These are phyloP conservation scores for Apotomis capreana DNA, from an alignment of 2,888 invertebrate genomes.

Conservation along the genomic window DNA sequence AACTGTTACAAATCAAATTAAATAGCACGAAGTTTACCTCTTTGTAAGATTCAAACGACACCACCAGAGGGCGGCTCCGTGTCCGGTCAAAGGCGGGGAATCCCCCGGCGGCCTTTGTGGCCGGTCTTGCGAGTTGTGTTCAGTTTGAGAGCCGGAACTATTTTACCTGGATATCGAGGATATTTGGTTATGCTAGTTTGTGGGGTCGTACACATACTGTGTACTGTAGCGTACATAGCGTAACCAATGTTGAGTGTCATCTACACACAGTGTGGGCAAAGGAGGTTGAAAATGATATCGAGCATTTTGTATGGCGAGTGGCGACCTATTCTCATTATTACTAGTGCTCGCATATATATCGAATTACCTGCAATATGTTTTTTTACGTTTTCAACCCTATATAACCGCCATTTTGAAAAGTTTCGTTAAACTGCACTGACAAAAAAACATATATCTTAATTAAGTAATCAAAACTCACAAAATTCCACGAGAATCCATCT, in stretches of 20 bases:
- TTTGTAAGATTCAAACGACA: slow-evolving; percentile 34
- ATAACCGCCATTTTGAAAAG: too few species aligned
- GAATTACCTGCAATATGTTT: too few species aligned
- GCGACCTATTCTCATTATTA: too few species aligned
- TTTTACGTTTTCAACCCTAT: too few species aligned
- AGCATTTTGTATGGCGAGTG: too few species aligned
- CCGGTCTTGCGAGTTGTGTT: slow-evolving; percentile 25
- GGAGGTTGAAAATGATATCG: too few species aligned
- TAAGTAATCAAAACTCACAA: too few species aligned
- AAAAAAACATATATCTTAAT: too few species aligned
- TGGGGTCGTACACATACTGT: not conserved
- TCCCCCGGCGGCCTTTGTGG: slow-evolving; percentile 35
- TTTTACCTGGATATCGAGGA: slow-evolving; percentile 35
- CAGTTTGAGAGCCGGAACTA: slow-evolving; percentile 30
- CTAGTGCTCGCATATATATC: too few species aligned
- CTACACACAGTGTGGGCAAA: not conserved
- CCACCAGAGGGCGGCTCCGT: slow-evolving; percentile 29
- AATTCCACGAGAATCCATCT: too few species aligned
- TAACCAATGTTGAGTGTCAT: not conserved
- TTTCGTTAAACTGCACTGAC: too few species aligned
- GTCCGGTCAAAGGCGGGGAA: slow-evolving; percentile 37
- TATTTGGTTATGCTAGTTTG: slow-evolving; percentile 35
- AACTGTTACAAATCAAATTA: slow-evolving; percentile 33
- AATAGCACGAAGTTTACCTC: slow-evolving; percentile 30
- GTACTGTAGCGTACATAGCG: not conserved